phyloP scores from a whole-genome alignment of 37 sponge, comb jelly and placozoan genomes.

The Lycopodina hypogea region DNA sequence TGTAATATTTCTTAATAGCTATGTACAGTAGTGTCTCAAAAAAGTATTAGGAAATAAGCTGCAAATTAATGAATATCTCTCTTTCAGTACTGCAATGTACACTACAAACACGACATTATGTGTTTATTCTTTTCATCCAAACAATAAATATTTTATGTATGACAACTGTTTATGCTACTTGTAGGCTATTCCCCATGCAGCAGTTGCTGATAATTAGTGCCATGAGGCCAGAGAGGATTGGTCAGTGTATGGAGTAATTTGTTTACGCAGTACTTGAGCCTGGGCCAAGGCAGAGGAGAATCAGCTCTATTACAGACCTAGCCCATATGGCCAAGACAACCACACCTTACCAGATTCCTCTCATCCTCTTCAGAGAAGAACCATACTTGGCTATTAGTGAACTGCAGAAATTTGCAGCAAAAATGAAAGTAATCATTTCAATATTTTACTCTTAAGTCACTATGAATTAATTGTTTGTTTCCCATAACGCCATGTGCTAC shows the following conservation, averaged over 20 bases:
- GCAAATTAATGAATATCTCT: too few relatives aligned
- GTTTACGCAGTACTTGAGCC: slow-evolving; percentile 33
- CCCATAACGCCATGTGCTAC: too few relatives aligned
- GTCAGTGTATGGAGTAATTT: slow-evolving; percentile 42
- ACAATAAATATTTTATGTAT: not conserved
- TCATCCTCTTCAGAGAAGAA: slow-evolving; percentile 55
- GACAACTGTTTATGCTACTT: not conserved
- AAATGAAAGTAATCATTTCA: slow-evolving; percentile 18
- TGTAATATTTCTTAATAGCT: too few relatives aligned
- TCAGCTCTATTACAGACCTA: slow-evolving; percentile 28
- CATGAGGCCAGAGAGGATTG: slow-evolving; percentile 65
- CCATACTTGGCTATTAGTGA: slow-evolving; percentile 31
- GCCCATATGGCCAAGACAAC: slow-evolving; percentile 4
- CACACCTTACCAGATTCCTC: slow-evolving; percentile 1
- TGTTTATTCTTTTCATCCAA: too few relatives aligned
- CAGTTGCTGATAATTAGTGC: slow-evolving; percentile 45
- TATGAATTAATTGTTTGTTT: too few relatives aligned
- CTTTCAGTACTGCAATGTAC: too few relatives aligned
- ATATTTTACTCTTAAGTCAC: too few relatives aligned
- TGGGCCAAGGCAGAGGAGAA: slow-evolving; percentile 9
- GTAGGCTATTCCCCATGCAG: slow-evolving; percentile 59
- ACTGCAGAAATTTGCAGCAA: slow-evolving; percentile 30
- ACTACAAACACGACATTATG: too few relatives aligned
- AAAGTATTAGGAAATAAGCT: too few relatives aligned
- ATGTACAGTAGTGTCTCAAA: too few relatives aligned